phyloP scores from a whole-genome alignment of 2,888 invertebrate species.

The Sarcophaga subvicina region DNA sequence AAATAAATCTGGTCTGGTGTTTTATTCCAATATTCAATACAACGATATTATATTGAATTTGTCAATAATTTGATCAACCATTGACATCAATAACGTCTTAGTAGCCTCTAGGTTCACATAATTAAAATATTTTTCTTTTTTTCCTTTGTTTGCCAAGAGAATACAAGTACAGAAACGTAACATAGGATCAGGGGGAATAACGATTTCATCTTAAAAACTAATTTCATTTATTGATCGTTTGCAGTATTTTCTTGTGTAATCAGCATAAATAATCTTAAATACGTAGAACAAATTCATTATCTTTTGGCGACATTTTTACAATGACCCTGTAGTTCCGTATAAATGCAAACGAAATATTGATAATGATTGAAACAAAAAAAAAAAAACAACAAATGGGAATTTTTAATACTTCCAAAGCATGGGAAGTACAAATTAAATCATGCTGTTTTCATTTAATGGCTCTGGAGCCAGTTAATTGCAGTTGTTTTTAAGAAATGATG shows the following conservation, averaged over 20 bases:
- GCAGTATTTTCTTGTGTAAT: neutral
- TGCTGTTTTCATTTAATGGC: too few relatives aligned
- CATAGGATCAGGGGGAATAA: too few relatives aligned
- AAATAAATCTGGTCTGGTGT: neutral
- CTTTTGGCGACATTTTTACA: neutral
- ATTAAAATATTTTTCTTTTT: conserved; percentile 51
- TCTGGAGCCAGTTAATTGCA: too few relatives aligned
- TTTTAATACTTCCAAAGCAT: neutral
- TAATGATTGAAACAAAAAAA: neutral
- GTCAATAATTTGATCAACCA: conserved; percentile 2
- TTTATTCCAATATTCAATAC: conserved; percentile 1
- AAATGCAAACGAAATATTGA: neutral
- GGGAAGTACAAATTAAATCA: too few relatives aligned
- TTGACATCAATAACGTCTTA: conserved; percentile 11
- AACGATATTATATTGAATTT: neutral
- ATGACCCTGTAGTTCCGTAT: neutral
- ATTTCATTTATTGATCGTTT: too few relatives aligned
- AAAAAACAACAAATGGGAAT: neutral
- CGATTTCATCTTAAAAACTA: too few relatives aligned
- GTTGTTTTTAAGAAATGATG: too few relatives aligned
- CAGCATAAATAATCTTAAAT: neutral
- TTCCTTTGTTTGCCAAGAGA: neutral
- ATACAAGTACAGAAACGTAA: too few relatives aligned
- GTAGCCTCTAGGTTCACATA: neutral
- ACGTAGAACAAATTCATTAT: neutral